A percentile compares a stretch with the other conserved stretches of the same genome.
Evolutionary conservation across 2,888 invertebrate species (phyloP).

Genomic region (Stenodema calcarata): DNA sequence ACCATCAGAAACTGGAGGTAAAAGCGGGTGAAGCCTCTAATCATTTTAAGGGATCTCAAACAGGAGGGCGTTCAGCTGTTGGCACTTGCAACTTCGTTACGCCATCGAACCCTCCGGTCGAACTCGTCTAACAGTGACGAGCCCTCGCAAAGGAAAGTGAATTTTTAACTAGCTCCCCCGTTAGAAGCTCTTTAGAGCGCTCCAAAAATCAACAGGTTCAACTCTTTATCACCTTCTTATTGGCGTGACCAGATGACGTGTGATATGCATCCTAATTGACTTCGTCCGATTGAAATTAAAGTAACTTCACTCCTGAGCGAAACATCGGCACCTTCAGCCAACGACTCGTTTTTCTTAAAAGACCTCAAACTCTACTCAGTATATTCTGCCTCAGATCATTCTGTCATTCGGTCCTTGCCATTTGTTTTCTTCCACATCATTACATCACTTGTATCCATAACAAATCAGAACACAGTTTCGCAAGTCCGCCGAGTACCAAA

Average conservation of each 20-base stretch:
- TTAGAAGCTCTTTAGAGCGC: background rate
- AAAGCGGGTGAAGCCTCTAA: background rate
- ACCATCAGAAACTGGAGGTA: background rate
- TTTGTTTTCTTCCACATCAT: too few relatives aligned
- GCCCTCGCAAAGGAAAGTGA: background rate
- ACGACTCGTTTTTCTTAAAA: too few relatives aligned
- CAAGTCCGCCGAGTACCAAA: too few relatives aligned
- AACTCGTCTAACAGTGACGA: background rate
- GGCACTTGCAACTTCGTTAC: background rate
- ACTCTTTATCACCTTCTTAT: background rate
- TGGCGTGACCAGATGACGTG: background rate
- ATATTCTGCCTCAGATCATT: too few relatives aligned
- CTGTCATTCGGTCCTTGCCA: too few relatives aligned
- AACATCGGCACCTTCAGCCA: too few relatives aligned
- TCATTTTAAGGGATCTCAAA: background rate
- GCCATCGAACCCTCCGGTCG: background rate
- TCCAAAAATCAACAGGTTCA: background rate
- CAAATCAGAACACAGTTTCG: too few relatives aligned
- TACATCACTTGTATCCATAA: too few relatives aligned
- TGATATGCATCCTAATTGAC: background rate
- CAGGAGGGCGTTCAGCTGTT: background rate
- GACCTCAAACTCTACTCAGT: too few relatives aligned
- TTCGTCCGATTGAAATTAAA: too few relatives aligned
- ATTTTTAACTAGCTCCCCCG: background rate
- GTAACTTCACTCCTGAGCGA: too few relatives aligned